Base-by-base conservation (phyloP, 2,113 vertebrate species). In the Sceloporus tristichus region DNA sequence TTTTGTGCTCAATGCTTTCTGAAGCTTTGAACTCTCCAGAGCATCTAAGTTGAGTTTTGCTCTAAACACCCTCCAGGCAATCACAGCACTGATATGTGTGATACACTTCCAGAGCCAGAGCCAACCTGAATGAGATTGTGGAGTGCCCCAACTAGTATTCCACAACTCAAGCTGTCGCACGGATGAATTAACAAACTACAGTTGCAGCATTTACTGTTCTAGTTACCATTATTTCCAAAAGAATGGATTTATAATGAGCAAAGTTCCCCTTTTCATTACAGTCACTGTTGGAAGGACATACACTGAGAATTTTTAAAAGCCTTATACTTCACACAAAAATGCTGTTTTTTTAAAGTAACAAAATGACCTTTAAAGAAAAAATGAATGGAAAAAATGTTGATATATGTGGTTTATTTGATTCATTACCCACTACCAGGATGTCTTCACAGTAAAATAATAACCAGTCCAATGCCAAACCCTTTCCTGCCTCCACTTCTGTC, bases 151-250 rank as follows among this genome's bases (percentile, higher is more conserved):
- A 53, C 80, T 77, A 54, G 62, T 29, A 90, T 56, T 86, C 86
- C 73, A 90, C 62, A 73, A 79, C 79, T 93, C 59, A 90, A 92
- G 84, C 92, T 90, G 90, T 89, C 94, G 90, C 83, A 86, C 85
- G 92, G 93, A 85, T 21, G 86, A 91, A 93, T 93, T 94, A 94
- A 94, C 92, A 84, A 92, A 94, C 92, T 94, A 94, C 82, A 88
- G 91, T 94, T 90, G 89, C 92, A 93, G 68, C 92, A 87, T 91
- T 88, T 87, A 91, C 92, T 90, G 87, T 81, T 93, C 94, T 84
- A 94, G 90, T 94, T 95, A 92, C 85, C 94, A 94, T 95, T 94
- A 95, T 92, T 85, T 89, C 89, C 92, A 91, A 85, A 91, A 95
- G 93, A 95, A 91, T 2, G 89, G 92, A 86, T 94, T 95, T 91